Conservation (phyloP, 2,797 vertebrate genomes). For the Poeciliopsis presidionis region DNA sequence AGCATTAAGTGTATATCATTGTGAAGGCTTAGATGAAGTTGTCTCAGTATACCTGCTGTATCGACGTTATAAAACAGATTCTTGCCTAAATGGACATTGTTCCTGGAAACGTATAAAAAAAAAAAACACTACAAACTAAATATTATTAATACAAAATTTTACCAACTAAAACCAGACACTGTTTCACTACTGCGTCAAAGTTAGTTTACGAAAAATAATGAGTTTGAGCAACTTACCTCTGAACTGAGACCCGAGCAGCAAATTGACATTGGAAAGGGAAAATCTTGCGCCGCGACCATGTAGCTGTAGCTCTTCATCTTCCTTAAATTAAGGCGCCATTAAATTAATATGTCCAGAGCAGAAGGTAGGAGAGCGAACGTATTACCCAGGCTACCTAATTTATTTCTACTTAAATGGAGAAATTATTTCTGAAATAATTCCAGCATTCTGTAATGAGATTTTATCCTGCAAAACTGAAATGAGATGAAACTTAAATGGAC, state of each 20-base stretch:
- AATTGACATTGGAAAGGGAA: constrained; percentile 65
- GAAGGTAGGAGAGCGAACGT: constrained; percentile 74
- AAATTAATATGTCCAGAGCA: constrained; percentile 78
- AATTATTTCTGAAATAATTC: constrained; percentile 82
- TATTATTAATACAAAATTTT: background rate
- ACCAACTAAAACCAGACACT: background rate
- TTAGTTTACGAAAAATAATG: background rate
- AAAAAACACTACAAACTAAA: background rate
- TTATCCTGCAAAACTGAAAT: constrained; percentile 75
- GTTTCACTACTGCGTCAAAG: background rate
- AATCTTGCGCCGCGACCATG: constrained; percentile 63
- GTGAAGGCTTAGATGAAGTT: background rate
- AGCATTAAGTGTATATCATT: background rate
- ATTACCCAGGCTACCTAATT: constrained; percentile 75
- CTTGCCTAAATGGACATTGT: background rate
- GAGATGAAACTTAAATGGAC: constrained; percentile 77
- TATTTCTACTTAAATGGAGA: constrained; percentile 82
- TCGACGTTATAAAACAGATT: background rate
- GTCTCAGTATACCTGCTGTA: background rate
- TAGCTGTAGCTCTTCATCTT: constrained; percentile 53
- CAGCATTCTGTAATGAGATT: constrained; percentile 76
- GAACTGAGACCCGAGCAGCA: constrained; percentile 21
- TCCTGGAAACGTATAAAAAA: background rate
- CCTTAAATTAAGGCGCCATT: constrained; percentile 78
- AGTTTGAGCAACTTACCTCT: background rate